A percentile compares a stretch with the other conserved stretches of the same genome.
These are phyloP conservation scores for Iselma pallidipennis DNA, from an alignment of 2,888 invertebrate genomes.

Conservation along the genomic window DNA sequence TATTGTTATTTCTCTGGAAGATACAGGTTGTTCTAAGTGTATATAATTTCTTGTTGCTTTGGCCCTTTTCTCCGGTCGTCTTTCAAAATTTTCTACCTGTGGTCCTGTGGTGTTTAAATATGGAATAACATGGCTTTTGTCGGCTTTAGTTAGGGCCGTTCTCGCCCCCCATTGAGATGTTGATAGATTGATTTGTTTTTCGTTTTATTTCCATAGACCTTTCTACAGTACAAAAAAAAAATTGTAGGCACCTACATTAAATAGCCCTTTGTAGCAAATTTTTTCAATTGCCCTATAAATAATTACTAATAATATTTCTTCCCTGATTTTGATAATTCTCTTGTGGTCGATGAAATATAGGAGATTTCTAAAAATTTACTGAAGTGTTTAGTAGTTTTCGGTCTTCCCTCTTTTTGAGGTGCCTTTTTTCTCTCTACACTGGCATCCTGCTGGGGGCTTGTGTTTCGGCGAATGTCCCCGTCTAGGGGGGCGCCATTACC, in stretches of 20 bases:
- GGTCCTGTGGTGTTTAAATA: slow-evolving; percentile 46
- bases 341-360: no score
- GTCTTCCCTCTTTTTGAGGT: not conserved
- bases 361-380: no score
- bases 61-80: not conserved
- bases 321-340: no score
- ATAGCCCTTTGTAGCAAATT: no score
- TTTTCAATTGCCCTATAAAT: no score
- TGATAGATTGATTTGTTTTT: slow-evolving; percentile 57
- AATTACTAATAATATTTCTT: no score
- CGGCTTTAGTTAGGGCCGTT: slow-evolving; percentile 48
- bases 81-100: not conserved
- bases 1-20: not conserved
- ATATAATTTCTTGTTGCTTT: not conserved
- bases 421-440: not conserved
- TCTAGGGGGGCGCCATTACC: slow-evolving; percentile 52
- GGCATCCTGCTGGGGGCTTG: slow-evolving; percentile 40
- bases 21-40: no score
- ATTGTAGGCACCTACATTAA: no score
- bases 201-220: slow-evolving; percentile 37
- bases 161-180: slow-evolving; percentile 51
- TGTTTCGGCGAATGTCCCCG: slow-evolving; percentile 49
- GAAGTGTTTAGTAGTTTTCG: no score
- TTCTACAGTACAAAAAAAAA: not conserved
- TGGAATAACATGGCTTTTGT: slow-evolving; percentile 55